phyloP scores from a whole-genome alignment of 2,797 vertebrate genomes.

The Calcarius lapponicus region DNA sequence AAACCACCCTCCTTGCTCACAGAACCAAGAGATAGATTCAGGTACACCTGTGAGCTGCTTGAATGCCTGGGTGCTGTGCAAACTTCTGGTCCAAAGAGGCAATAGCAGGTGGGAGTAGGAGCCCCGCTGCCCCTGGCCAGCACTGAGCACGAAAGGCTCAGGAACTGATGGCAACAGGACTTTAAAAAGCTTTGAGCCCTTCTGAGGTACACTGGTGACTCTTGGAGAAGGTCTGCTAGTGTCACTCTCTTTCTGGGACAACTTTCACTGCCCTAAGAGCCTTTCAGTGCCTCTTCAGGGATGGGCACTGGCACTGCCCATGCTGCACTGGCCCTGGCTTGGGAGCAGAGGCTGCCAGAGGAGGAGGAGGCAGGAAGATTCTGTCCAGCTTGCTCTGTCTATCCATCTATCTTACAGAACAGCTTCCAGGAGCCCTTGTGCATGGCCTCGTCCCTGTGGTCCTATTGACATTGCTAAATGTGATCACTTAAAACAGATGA shows the following conservation, averaged over 20 bases:
- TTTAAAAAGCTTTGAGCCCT: not conserved
- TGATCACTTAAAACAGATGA: not conserved
- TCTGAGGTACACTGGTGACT: not conserved
- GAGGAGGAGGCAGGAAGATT: not conserved
- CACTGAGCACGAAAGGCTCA: not conserved
- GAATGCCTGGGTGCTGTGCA: not conserved
- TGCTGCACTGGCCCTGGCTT: fast-evolving
- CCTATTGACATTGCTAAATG: not conserved
- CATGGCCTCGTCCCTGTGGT: not conserved
- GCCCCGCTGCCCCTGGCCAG: not conserved
- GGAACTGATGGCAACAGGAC: not conserved
- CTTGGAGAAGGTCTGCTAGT: fast-evolving
- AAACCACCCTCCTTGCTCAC: not conserved
- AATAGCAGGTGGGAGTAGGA: not conserved
- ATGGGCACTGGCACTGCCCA: not conserved
- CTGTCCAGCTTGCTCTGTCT: not conserved
- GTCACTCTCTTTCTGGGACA: not conserved
- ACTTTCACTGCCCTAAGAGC: not conserved
- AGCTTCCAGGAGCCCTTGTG: not conserved
- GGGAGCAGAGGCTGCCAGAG: not conserved
- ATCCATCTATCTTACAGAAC: too few relatives aligned
- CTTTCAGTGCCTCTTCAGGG: not conserved
- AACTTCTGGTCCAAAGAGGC: not conserved
- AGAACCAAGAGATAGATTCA: not conserved
- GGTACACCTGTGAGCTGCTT: not conserved